These are phyloP conservation scores for Proterorhinus semilunaris DNA, from an alignment of 2,113 vertebrate species.

Conservation along the genomic window DNA sequence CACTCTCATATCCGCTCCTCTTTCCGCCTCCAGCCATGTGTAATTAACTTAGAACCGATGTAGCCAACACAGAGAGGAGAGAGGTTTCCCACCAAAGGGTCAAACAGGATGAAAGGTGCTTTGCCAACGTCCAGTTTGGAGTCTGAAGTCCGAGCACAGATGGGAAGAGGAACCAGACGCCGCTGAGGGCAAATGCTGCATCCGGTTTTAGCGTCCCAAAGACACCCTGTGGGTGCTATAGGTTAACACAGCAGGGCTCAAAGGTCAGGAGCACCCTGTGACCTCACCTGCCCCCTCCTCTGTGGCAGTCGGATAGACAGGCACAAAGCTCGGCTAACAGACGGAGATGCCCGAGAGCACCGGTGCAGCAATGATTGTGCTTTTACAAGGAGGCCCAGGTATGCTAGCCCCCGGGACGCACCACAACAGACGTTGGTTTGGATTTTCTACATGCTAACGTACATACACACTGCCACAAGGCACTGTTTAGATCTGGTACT, in stretches of 20 bases:
- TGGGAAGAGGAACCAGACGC: conserved; percentile 46
- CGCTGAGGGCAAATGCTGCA: conserved; percentile 57
- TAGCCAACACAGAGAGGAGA: conserved; percentile 33
- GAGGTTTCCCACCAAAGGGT: conserved; percentile 33
- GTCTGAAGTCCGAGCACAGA: conserved; percentile 51
- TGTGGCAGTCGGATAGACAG: conserved; percentile 53
- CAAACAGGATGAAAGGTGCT: conserved; percentile 55
- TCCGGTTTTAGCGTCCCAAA: conserved; percentile 58
- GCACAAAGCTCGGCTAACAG: conserved; percentile 20
- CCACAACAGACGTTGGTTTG: conserved; percentile 33
- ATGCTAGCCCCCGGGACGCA: conserved; percentile 31
- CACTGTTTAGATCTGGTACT: background rate
- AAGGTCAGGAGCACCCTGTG: conserved; percentile 40
- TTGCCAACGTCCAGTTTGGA: conserved; percentile 61
- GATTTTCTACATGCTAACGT: background rate
- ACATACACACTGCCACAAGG: conserved; percentile 8
- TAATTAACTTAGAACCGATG: conserved; percentile 62
- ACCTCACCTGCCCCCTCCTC: conserved; percentile 62
- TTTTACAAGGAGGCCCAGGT: conserved; percentile 28
- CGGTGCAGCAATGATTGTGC: conserved; percentile 27
- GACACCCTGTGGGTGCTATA: conserved; percentile 50
- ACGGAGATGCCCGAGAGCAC: conserved; percentile 29
- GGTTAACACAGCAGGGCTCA: conserved; percentile 63
- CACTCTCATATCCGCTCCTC: conserved; percentile 32
- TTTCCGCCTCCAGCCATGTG: conserved; percentile 53